phyloP scores from a whole-genome alignment of 2,797 vertebrate genomes.

The Bufotes viridis region DNA sequence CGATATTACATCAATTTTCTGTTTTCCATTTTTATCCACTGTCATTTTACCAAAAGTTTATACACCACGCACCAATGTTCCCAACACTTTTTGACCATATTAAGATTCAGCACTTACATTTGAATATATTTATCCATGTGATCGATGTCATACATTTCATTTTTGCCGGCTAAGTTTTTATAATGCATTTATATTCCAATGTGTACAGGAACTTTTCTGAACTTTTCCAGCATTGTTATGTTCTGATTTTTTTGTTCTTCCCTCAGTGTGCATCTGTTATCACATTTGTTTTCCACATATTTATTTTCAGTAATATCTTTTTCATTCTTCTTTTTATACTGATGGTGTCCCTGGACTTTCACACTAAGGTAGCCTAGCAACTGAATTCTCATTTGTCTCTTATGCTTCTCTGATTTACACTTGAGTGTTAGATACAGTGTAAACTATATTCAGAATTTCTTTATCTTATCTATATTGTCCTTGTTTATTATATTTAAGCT shows the following conservation, averaged over 20 bases:
- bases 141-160: not conserved
- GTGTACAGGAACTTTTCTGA: constrained; percentile 20
- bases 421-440: constrained; percentile 1
- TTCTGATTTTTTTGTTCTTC: constrained; percentile 10
- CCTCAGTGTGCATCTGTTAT: constrained; percentile 13
- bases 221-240: not conserved
- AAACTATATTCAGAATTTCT: not conserved
- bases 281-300: constrained; percentile 31
- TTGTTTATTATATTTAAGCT: not conserved
- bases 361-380: constrained; percentile 34
- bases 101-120: not conserved
- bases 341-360: constrained; percentile 28
- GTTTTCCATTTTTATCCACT: not conserved
- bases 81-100: not conserved
- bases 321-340: constrained; percentile 33
- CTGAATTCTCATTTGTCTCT: constrained; percentile 20
- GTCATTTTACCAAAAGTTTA: not conserved
- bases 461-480: not conserved
- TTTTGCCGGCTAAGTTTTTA: not conserved
- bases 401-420: constrained; percentile 23
- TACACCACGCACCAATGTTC: no score
- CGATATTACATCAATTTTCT: not conserved
- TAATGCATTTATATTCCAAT: not conserved
- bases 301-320: constrained; percentile 37
- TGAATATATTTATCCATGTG: not conserved